Base-by-base conservation (phyloP, 2,888 invertebrate genomes). In the Tetrapedia diversipes region DNA sequence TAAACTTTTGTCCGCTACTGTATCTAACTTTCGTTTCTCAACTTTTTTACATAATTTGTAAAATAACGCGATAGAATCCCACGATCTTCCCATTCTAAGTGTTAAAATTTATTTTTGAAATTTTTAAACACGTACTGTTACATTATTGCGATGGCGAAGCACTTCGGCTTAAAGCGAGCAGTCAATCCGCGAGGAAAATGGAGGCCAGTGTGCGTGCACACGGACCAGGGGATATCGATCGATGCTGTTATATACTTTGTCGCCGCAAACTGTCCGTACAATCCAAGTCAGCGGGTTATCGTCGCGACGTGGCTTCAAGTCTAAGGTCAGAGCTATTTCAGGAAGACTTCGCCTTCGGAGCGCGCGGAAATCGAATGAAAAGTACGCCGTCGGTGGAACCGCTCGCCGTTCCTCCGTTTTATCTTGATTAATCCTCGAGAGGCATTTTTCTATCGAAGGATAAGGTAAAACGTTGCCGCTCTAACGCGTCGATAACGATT, bases 261-360 rank as follows among this genome's bases (percentile, higher is more conserved):
- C 29, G 51, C 10, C 37, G 61, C 39, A 29, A 61, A 68, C 45
- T 67, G 60, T 68, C 63, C 63, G 57, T 51, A 34, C 53, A 41
- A 51, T 27, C 16, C 34, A 29, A 77, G 57, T 67, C 77, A 45
- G 65, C 70, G 65, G 67, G 73, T 78, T 74, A 78, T 78, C 79
- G 67, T 60, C 73, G 63, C 79, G 70, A 49, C 70, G 70, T 79
- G 79, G 78, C 79, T 79, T 79, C 79, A 78, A 79, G 80, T 71
- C 74, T 80, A 80, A 79, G 80, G 79, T 80, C 80, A 79, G 41
- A 71, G 74, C 45, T 80, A 80, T 80, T 78, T 79, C 59, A 61
- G 65, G 66, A 74, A 51, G 45, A 65, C 61, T 56, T 67, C 60
- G 53, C 74, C 70, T 59, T 56, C 51, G 51, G 37, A 39, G 32